These are phyloP conservation scores for Taurulus bubalis DNA, from an alignment of 2,113 vertebrate species.

Conservation along the genomic window DNA sequence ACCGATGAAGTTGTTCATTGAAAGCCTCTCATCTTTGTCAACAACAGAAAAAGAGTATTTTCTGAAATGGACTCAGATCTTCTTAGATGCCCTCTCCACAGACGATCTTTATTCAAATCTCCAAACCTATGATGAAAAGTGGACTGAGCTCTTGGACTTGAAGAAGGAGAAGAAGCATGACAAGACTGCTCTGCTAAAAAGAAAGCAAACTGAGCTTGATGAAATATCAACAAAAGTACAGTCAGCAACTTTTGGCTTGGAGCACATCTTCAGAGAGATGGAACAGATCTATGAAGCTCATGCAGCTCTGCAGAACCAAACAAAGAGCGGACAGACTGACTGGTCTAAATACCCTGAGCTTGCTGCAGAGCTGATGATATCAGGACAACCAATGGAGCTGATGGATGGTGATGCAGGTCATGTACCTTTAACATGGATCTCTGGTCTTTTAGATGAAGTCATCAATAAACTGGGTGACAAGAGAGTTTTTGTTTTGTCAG, in stretches of 20 bases:
- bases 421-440: slow-evolving; percentile 83
- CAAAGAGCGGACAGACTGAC: not conserved
- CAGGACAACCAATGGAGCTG: slow-evolving; percentile 84
- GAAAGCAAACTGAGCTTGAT: slow-evolving; percentile 60
- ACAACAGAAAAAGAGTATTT: slow-evolving; percentile 72
- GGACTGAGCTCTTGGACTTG: slow-evolving; percentile 63
- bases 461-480: slow-evolving; percentile 79
- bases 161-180: slow-evolving; percentile 60
- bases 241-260: slow-evolving; percentile 74
- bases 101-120: slow-evolving; percentile 55
- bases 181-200: slow-evolving; percentile 28
- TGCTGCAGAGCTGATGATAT: slow-evolving; percentile 83
- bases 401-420: slow-evolving; percentile 88
- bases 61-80: slow-evolving; percentile 76
- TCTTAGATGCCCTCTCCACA: slow-evolving; percentile 64
- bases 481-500: slow-evolving; percentile 84
- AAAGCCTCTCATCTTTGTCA: slow-evolving; percentile 42
- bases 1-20: slow-evolving; percentile 45
- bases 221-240: slow-evolving; percentile 65
- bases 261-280: slow-evolving; percentile 84
- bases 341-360: slow-evolving; percentile 71
- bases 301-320: slow-evolving; percentile 10
- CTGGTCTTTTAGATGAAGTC: slow-evolving; percentile 82
- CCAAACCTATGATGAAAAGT: slow-evolving; percentile 63
- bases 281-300: slow-evolving; percentile 85